phyloP scores from a whole-genome alignment of 2,888 invertebrate species.

The Mimachlamys varia region DNA sequence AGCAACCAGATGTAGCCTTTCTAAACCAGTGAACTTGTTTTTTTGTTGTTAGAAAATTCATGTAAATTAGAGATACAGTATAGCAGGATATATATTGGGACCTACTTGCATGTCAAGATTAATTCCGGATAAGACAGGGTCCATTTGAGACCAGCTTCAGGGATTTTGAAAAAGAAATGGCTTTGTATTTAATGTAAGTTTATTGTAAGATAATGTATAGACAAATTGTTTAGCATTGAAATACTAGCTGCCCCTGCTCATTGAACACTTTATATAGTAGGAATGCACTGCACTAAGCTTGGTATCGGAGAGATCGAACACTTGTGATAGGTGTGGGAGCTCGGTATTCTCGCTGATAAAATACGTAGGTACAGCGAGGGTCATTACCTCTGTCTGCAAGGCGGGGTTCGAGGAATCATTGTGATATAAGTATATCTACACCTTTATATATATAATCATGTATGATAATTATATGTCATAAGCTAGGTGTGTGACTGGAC shows the following conservation, averaged over 20 bases:
- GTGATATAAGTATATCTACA: slow-evolving; percentile 29
- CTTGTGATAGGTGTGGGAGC: background rate
- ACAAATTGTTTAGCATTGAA: background rate
- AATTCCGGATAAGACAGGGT: too few relatives aligned
- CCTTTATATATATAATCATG: background rate
- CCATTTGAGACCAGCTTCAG: too few relatives aligned
- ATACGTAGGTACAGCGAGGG: too few relatives aligned
- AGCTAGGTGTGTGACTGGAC: background rate
- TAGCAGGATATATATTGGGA: too few relatives aligned
- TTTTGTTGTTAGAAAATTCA: too few relatives aligned
- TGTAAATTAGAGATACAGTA: too few relatives aligned
- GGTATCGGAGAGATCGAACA: background rate
- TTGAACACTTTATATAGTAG: background rate
- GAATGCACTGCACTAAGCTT: background rate
- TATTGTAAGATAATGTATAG: background rate
- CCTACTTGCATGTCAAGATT: too few relatives aligned
- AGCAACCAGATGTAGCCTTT: too few relatives aligned
- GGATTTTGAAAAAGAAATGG: too few relatives aligned
- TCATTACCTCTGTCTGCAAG: background rate
- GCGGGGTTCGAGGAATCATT: background rate
- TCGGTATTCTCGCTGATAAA: background rate
- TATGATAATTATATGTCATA: background rate
- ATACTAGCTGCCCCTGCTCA: background rate
- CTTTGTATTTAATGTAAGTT: background rate
- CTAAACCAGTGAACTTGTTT: too few relatives aligned